Evolutionary conservation across 2,797 vertebrate species (phyloP), one percentile per base, ranked within the genome.

Genomic region (Pelobates cultripes): DNA sequence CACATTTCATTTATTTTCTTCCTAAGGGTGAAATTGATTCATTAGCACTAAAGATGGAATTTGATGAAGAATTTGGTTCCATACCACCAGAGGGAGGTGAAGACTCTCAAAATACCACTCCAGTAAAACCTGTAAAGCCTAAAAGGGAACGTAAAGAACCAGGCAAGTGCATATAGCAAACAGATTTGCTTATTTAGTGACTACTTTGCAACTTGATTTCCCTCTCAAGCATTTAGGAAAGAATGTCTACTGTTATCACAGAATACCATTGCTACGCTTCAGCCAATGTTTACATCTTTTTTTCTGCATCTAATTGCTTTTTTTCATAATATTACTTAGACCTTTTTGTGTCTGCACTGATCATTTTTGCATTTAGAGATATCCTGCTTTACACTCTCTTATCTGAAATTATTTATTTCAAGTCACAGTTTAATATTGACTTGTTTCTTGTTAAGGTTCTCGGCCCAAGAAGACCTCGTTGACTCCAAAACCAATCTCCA

Each of bases 111-210:
- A 93, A 90, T 71, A 87, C 86, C 0, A 86, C 92, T 78, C 70
- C 90, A 84, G 66, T 83, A 85, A 94, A 93, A 88, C 85, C 87
- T 12, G 93, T 87, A 93, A 98, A 93, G 44, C 92, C 87, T 90
- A 99, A 97, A 88, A 95, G 92, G 81, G 98, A 99, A 87, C 98
- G 96, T 88, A 99, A 98, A 85, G 97, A 99, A 73, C 95, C 97
- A 3, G 96, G 98, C 98, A 80, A 93, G 91, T 78, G 88, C 4
- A 14, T 83, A 61, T 71, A 47, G 4, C 43, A 47, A 12, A 57
- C 7, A 10, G 47, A 51, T 51, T 10, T 10, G 47, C 47, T 51
- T 6, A 51, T 51, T 51, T 6, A 51, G 1, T 51, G 5, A 1
- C 10, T 51, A 10, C 10, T 51, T 51, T 5, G 10, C 47, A 3